phyloP scores from a whole-genome alignment of 2,113 vertebrate genomes.

The Nannospalax galili region DNA sequence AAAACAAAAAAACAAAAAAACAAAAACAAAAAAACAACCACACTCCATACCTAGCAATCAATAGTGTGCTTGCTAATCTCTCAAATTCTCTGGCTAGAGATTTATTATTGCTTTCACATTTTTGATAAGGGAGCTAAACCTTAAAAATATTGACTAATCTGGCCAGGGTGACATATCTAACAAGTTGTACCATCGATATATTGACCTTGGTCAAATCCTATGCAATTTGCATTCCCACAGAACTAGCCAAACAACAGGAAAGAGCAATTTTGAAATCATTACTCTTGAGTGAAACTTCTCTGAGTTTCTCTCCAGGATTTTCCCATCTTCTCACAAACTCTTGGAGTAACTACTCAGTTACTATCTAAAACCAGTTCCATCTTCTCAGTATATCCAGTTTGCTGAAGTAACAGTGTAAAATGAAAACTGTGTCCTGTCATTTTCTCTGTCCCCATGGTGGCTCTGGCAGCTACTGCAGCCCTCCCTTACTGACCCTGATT shows the following conservation, averaged over 20 bases:
- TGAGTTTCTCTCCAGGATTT: background rate
- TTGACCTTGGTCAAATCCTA: background rate
- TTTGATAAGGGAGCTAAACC: background rate
- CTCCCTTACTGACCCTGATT: background rate
- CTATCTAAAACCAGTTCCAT: background rate
- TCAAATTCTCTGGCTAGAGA: background rate
- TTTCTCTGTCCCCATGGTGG: background rate
- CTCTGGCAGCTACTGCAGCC: background rate
- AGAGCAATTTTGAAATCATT: background rate
- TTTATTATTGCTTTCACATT: background rate
- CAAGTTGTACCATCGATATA: background rate
- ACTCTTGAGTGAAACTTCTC: background rate
- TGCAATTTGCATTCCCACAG: background rate
- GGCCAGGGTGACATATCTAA: background rate
- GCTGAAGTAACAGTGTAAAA: background rate
- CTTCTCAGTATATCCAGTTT: background rate
- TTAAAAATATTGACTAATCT: constrained; percentile 13
- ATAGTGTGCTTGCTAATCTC: background rate
- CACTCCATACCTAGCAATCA: background rate
- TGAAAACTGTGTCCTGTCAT: fast-evolving
- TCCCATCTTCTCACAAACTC: background rate
- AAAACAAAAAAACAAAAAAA: background rate
- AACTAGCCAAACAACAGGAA: background rate
- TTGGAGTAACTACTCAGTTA: background rate
- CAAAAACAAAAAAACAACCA: background rate